Evolutionary conservation across 92 coral and sea anemone species (phyloP), one percentile per base, ranked within the genome.

Genomic region (Paramuricea clavata): DNA sequence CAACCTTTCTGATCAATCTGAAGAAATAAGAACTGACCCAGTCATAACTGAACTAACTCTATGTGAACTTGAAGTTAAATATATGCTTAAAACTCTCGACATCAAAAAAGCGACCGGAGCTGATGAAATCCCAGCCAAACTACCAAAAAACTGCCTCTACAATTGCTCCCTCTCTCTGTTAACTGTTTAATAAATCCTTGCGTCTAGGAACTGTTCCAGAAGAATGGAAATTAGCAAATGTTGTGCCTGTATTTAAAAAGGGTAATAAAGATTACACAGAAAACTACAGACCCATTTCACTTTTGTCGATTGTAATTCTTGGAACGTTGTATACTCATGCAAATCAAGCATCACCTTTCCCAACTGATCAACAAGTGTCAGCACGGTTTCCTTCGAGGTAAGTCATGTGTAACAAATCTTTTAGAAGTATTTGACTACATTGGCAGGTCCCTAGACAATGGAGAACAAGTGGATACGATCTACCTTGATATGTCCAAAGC

Each of bases 401-500:
- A 9, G 11, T 54, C 62, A 19, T 54, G 62, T 54, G 62, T 54
- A 21, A 54, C 62, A 2, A 54, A 54, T 19, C 62, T 54, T 0
- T 3, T 21, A 19, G 62, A 54, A 19, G 62, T 19, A 0, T 21
- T 54, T 2, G 19, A 54, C 22, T 17, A 54, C 26, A 21, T 54
- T 6, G 62, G 22, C 6, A 21, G 15, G 52, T 16, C 13, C 13
- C 44, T 70, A 22, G 76, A 70, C 52, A 11, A 39, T 13, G 76
- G 76, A 21, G 49, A 26, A 16, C 76, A 70, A 10, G 49, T 44
- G 13, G 49, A 70, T 34, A 34, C 49, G 1, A 70, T 34, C 9
- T 70, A 30, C 33, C 49, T 70, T 5, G 49, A 70, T n/a, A 70
- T 70, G 76, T 11, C 43, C 15, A 70, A 70, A 19, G 76, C 76